These are phyloP conservation scores for Rhagoletis zephyria DNA, from an alignment of 1,140 invertebrate genomes.

Conservation along the genomic window DNA sequence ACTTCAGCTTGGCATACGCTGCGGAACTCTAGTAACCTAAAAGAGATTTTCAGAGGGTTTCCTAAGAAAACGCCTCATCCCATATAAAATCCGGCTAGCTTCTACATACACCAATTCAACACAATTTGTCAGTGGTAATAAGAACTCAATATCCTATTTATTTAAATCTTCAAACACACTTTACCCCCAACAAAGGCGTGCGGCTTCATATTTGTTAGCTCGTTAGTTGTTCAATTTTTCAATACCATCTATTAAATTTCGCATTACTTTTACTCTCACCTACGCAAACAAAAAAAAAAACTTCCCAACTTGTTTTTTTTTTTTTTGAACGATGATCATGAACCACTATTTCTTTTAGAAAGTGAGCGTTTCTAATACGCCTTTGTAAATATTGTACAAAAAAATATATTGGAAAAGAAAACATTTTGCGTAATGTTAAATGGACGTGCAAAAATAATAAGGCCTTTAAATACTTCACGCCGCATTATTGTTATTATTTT, in stretches of 20 bases:
- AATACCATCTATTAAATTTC: not conserved
- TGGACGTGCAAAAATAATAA: slow-evolving; percentile 31
- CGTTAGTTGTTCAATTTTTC: not conserved
- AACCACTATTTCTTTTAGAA: slow-evolving; percentile 6
- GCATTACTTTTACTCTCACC: not conserved
- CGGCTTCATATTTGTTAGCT: no score
- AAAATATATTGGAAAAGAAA: not conserved
- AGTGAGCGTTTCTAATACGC: not conserved
- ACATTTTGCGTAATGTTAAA: not conserved
- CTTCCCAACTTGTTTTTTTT: not conserved
- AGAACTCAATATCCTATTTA: no score
- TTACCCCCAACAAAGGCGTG: no score
- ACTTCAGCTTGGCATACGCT: no score
- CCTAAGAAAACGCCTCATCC: no score
- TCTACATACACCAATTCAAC: no score
- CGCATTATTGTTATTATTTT: slow-evolving; percentile 8
- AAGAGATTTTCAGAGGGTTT: no score
- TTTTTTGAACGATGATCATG: not conserved
- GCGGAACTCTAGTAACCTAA: no score
- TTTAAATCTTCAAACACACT: no score
- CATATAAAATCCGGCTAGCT: no score
- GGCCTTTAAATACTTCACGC: slow-evolving; percentile 26
- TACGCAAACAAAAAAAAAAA: not conserved
- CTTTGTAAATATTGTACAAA: not conserved
- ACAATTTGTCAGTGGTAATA: no score